Percentiles rank a stretch among this genome's conserved stretches.
Conservation (phyloP, 2,797 vertebrate genomes). For the Clarias laeviceps region DNA sequence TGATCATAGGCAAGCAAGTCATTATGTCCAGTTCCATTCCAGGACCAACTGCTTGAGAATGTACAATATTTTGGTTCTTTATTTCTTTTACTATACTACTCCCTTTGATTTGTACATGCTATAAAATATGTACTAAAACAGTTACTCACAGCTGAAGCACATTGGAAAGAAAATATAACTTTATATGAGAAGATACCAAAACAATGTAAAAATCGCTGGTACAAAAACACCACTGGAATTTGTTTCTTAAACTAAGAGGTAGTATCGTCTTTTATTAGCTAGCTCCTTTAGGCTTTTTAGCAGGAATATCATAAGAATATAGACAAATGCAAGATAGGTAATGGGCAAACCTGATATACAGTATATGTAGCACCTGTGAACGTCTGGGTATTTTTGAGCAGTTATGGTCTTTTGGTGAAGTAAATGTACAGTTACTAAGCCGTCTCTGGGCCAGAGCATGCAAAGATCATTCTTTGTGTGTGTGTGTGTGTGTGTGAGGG, state of each 20-base stretch:
- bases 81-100: not conserved
- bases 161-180: not conserved
- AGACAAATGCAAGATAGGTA: not conserved
- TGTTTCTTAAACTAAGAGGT: not conserved
- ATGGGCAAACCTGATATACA: not conserved
- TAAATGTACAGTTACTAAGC: not conserved
- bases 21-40: not conserved
- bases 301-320: not conserved
- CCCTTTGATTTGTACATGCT: not conserved
- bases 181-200: no score
- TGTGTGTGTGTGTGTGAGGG: not conserved
- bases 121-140: not conserved
- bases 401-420: not conserved
- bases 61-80: not conserved
- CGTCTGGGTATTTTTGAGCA: not conserved
- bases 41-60: not conserved
- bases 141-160: not conserved
- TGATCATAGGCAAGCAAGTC: constrained; percentile 6
- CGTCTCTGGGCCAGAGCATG: not conserved
- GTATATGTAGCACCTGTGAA: no score
- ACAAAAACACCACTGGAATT: not conserved
- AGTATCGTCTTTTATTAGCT: not conserved
- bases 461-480: not conserved
- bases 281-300: not conserved
- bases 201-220: not conserved